Percentiles rank a stretch among this genome's conserved stretches.
Conservation (phyloP, 2,113 vertebrate genomes). For the Sporophila hypoxantha region DNA sequence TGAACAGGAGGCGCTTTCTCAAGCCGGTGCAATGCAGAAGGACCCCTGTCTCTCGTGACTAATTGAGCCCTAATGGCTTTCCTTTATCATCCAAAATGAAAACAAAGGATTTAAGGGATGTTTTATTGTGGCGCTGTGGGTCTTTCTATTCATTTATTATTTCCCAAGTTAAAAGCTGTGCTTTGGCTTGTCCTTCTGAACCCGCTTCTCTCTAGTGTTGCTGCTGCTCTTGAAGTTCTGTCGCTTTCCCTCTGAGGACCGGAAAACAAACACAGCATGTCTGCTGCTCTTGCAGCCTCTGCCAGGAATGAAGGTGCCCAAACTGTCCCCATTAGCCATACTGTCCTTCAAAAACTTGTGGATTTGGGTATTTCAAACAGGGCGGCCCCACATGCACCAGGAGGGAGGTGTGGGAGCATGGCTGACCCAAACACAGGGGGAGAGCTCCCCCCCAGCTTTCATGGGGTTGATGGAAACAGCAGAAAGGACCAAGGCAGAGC, state of each 20-base stretch:
- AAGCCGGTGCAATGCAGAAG: not conserved
- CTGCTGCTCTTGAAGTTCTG: not conserved
- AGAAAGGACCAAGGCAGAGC: not conserved
- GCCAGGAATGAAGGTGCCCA: not conserved
- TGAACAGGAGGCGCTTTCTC: not conserved
- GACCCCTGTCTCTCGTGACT: not conserved
- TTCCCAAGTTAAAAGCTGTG: not conserved
- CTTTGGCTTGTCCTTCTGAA: not conserved
- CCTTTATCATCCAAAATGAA: constrained; percentile 11
- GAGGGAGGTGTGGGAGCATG: fast-evolving
- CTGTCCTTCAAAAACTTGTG: not conserved
- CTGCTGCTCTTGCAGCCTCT: not conserved
- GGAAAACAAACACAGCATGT: not conserved
- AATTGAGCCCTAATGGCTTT: constrained; percentile 26
- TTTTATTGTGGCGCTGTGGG: not conserved
- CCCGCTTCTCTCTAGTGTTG: not conserved
- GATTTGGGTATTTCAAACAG: not conserved
- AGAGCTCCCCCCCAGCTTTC: no score
- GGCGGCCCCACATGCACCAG: fast-evolving
- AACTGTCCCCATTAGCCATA: not conserved
- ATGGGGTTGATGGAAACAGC: not conserved
- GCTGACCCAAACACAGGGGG: not conserved
- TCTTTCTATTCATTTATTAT: not conserved
- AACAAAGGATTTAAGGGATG: constrained; percentile 25
- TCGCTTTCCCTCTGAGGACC: not conserved